These are phyloP conservation scores for Timema podura DNA, from an alignment of 2,888 invertebrate genomes.

Conservation along the genomic window DNA sequence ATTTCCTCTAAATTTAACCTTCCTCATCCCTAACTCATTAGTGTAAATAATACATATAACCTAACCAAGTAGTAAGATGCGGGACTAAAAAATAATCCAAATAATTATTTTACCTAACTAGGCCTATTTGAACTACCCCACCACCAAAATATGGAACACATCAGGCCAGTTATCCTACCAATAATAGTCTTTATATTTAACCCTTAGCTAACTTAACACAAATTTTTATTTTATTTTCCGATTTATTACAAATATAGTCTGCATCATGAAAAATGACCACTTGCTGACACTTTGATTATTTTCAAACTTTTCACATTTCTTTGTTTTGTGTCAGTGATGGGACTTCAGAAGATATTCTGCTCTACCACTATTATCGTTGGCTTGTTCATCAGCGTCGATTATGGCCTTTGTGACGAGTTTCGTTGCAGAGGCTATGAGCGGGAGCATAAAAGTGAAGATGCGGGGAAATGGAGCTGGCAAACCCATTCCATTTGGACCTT, in stretches of 20 bases:
- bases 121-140: neutral
- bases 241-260: neutral
- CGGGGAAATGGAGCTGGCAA: constrained; percentile 49
- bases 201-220: neutral
- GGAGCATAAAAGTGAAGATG: constrained; percentile 42
- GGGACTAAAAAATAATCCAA: too few relatives aligned
- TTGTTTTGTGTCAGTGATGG: constrained; percentile 49
- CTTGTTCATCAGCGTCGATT: constrained; percentile 57
- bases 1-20: too few relatives aligned
- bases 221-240: neutral
- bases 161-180: too few relatives aligned
- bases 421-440: constrained; percentile 53
- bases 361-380: constrained; percentile 58
- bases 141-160: neutral
- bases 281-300: neutral
- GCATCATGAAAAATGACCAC: neutral
- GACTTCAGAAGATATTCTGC: constrained; percentile 55
- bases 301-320: neutral
- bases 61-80: too few relatives aligned
- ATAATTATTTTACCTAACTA: too few relatives aligned
- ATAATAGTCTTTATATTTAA: too few relatives aligned
- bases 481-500: constrained; percentile 54
- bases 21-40: too few relatives aligned
- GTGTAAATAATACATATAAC: too few relatives aligned
- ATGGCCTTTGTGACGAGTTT: constrained; percentile 58